A percentile compares a stretch with the other conserved stretches of the same genome.
These are phyloP conservation scores for Narcine bancroftii DNA, from an alignment of 2,113 vertebrate species.

Conservation along the genomic window DNA sequence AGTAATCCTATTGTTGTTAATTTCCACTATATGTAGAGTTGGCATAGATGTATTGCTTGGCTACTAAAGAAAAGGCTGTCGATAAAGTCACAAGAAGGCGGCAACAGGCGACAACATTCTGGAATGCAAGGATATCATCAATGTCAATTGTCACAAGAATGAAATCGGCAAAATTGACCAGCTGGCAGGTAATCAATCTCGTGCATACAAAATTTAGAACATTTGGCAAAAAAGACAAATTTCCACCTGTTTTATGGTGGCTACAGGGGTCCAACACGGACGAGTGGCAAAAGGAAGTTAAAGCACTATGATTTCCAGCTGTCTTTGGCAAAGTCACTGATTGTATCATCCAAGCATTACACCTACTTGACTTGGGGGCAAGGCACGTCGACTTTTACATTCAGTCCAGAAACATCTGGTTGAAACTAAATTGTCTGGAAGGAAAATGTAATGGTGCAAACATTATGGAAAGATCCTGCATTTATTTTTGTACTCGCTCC, in stretches of 20 bases:
- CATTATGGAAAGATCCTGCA: background rate
- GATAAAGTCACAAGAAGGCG: slow-evolving; percentile 20
- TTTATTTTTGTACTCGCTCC: background rate
- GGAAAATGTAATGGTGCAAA: background rate
- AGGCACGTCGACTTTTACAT: background rate
- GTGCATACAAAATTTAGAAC: slow-evolving; percentile 26
- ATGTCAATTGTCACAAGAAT: slow-evolving; percentile 30
- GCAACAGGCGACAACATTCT: background rate
- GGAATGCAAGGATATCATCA: slow-evolving; percentile 28
- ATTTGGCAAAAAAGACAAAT: slow-evolving; percentile 33
- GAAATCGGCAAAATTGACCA: slow-evolving; percentile 36
- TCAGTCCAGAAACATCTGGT: slow-evolving; percentile 17
- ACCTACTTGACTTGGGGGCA: slow-evolving; percentile 30
- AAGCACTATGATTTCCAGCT: slow-evolving; percentile 36
- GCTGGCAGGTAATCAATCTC: slow-evolving; percentile 33
- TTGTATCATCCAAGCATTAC: slow-evolving; percentile 20
- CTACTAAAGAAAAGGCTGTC: background rate
- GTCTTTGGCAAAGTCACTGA: slow-evolving; percentile 31
- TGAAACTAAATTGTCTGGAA: slow-evolving; percentile 24
- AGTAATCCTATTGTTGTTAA: background rate
- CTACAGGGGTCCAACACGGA: slow-evolving; percentile 31
- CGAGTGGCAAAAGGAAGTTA: slow-evolving; percentile 35
- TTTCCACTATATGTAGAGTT: slow-evolving; percentile 18
- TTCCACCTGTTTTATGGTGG: slow-evolving; percentile 26
- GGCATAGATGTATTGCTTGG: slow-evolving; percentile 15